A percentile compares a stretch with the other conserved stretches of the same genome.
These are phyloP conservation scores for Graptemys geographica DNA, from an alignment of 2,797 vertebrate species.

Conservation along the genomic window DNA sequence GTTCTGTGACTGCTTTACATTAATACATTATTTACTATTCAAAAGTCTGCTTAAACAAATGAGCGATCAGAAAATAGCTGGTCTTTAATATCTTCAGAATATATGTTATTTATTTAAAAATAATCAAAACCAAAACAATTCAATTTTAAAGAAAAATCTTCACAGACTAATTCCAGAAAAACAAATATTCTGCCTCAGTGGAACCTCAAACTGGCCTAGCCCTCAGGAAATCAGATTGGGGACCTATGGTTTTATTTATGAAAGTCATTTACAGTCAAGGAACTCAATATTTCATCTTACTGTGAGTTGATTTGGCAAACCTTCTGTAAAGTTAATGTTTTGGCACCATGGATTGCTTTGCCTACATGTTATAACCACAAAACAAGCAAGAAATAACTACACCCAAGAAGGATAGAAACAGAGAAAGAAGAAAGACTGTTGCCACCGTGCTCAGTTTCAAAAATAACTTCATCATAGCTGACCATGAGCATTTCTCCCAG, in stretches of 20 bases:
- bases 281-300: not conserved
- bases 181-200: not conserved
- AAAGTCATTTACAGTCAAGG: not conserved
- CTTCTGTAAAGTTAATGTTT: not conserved
- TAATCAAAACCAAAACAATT: not conserved
- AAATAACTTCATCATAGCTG: not conserved
- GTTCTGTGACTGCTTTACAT: not conserved
- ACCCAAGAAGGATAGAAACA: not conserved
- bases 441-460: not conserved
- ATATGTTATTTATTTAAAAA: not conserved
- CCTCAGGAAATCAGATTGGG: not conserved
- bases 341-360: not conserved
- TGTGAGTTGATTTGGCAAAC: not conserved
- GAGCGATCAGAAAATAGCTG: not conserved
- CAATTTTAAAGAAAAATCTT: not conserved
- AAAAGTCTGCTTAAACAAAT: slow-evolving; percentile 6
- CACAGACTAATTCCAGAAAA: not conserved
- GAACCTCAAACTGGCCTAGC: not conserved
- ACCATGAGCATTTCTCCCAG: not conserved
- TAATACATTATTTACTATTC: not conserved
- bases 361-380: not conserved
- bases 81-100: not conserved
- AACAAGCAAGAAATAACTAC: not conserved
- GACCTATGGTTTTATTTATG: not conserved
- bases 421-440: not conserved